Percentiles rank a stretch among this genome's conserved stretches.
Evolutionary conservation across 1,140 invertebrate species (phyloP).

Genomic region (Hyles vespertilio): DNA sequence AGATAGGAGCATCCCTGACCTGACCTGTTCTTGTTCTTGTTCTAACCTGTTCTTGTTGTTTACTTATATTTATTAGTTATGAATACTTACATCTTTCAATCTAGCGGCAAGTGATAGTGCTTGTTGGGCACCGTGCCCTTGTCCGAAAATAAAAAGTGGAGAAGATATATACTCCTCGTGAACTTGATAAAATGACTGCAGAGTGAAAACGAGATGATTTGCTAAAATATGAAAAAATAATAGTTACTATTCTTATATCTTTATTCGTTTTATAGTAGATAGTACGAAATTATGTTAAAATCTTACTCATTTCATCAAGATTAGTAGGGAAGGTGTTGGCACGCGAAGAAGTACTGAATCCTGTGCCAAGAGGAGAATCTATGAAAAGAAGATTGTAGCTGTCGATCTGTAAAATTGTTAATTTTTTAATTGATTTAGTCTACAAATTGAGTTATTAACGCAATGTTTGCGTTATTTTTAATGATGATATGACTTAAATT

Average conservation of each 20-base stretch:
- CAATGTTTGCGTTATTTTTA: too few relatives aligned
- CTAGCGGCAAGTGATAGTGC: slow-evolving; percentile 76
- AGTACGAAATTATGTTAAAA: too few relatives aligned
- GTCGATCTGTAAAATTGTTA: slow-evolving; percentile 68
- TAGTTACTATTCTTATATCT: too few relatives aligned
- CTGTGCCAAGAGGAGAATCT: slow-evolving; percentile 83
- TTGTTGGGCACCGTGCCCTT: slow-evolving; percentile 84
- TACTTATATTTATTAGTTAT: too few relatives aligned
- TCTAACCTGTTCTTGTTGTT: too few relatives aligned
- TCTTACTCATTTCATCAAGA: slow-evolving; percentile 75
- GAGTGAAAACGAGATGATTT: slow-evolving; percentile 75
- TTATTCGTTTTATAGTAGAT: too few relatives aligned
- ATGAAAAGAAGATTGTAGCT: slow-evolving; percentile 80
- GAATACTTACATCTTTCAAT: slow-evolving; percentile 40
- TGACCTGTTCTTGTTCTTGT: too few relatives aligned
- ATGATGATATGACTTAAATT: too few relatives aligned
- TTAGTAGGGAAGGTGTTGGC: slow-evolving; percentile 62
- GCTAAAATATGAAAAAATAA: slow-evolving; percentile 39
- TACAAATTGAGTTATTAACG: too few relatives aligned
- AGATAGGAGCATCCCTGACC: too few relatives aligned
- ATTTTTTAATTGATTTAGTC: too few relatives aligned
- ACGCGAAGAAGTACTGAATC: slow-evolving; percentile 78
- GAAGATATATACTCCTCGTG: slow-evolving; percentile 73
- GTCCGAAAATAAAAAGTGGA: slow-evolving; percentile 81
- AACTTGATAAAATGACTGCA: slow-evolving; percentile 75